phyloP scores from a whole-genome alignment of 2,113 vertebrate species.

The Silurus asotus region DNA sequence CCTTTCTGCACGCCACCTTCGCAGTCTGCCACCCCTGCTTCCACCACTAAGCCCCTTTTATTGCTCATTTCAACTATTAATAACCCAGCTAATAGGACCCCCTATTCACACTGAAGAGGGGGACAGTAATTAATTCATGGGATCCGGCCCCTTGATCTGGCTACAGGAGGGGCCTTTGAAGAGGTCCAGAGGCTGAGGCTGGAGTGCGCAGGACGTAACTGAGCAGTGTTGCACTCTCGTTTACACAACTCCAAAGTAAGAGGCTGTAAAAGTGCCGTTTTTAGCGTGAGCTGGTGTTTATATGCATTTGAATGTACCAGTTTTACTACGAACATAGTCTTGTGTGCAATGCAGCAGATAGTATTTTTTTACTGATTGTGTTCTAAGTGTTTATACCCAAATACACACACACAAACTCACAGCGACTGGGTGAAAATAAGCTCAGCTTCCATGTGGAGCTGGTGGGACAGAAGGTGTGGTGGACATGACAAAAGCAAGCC shows the following conservation, averaged over 20 bases:
- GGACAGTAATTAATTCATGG: slow-evolving; percentile 78
- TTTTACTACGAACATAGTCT: neutral
- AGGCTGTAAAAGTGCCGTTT: neutral
- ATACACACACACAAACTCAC: neutral
- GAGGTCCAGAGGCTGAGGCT: slow-evolving; percentile 51
- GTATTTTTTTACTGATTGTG: neutral
- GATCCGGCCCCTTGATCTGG: slow-evolving; percentile 57
- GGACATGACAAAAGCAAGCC: slow-evolving; percentile 79
- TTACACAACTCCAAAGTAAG: neutral
- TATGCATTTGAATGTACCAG: neutral
- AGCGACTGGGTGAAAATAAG: slow-evolving; percentile 26
- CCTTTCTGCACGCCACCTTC: slow-evolving; percentile 39
- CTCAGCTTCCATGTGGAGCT: slow-evolving; percentile 53
- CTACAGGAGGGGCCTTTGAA: slow-evolving; percentile 64
- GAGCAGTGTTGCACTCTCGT: slow-evolving; percentile 26
- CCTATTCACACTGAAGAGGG: slow-evolving; percentile 46
- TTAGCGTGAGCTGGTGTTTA: neutral
- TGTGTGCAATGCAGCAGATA: neutral
- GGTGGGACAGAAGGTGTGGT: slow-evolving; percentile 81
- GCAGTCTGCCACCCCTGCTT: slow-evolving; percentile 62
- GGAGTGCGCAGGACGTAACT: slow-evolving; percentile 23
- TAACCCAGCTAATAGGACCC: slow-evolving; percentile 71
- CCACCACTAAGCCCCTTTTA: slow-evolving; percentile 62
- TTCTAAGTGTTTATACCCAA: neutral
- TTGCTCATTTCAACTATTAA: slow-evolving; percentile 82